These are phyloP conservation scores for Fregetta grallaria DNA, from an alignment of 2,113 vertebrate genomes.

Conservation along the genomic window DNA sequence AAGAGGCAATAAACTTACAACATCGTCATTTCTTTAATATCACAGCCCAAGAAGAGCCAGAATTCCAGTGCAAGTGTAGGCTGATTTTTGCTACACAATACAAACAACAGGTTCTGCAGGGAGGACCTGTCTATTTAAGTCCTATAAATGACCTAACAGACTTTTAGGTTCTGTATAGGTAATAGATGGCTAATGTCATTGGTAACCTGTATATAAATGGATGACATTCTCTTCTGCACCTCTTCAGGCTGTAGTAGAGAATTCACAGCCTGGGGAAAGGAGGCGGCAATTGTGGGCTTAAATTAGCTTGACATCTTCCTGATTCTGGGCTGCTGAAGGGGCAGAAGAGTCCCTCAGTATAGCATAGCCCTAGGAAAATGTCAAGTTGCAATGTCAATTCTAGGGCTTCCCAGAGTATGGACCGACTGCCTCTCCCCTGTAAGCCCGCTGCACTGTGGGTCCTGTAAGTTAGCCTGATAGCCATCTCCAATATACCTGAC, in stretches of 20 bases:
- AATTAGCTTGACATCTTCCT: conserved; percentile 26
- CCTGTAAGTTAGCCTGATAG: background rate
- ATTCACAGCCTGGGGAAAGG: background rate
- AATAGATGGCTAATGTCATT: background rate
- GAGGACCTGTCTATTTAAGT: background rate
- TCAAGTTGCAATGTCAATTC: background rate
- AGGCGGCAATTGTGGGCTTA: background rate
- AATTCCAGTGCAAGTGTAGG: background rate
- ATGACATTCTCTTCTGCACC: background rate
- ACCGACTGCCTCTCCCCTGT: background rate
- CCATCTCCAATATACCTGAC: background rate
- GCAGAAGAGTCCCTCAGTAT: background rate
- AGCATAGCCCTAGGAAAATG: conserved; percentile 34
- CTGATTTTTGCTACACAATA: conserved; percentile 9
- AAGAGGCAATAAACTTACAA: conserved; percentile 26
- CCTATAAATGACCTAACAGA: background rate
- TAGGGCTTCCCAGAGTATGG: background rate
- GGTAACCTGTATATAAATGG: background rate
- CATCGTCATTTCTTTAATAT: conserved; percentile 42
- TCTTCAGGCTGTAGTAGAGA: conserved; percentile 4
- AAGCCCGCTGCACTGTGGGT: background rate
- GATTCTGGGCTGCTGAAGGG: background rate
- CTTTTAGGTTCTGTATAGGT: conserved; percentile 5
- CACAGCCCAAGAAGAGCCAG: background rate
- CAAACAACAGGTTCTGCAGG: background rate